These are phyloP conservation scores for Pseudopodoces humilis DNA, from an alignment of 2,113 vertebrate species.

Conservation along the genomic window DNA sequence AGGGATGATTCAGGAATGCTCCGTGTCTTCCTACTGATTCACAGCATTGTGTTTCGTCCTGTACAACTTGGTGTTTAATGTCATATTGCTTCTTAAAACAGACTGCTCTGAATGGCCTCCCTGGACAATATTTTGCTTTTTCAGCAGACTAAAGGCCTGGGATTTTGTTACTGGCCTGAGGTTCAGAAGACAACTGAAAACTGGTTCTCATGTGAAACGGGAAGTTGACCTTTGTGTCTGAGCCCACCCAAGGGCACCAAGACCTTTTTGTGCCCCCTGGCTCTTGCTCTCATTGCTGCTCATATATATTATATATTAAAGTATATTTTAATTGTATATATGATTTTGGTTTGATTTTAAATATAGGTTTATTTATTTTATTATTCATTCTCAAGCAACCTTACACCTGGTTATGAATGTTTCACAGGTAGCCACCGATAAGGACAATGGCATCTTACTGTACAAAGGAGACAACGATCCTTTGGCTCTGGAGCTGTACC, in stretches of 20 bases:
- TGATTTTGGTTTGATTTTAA: neutral
- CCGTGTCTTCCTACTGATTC: neutral
- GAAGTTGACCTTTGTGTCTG: neutral
- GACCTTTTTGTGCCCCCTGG: neutral
- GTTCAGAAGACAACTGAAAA: neutral
- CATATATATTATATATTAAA: neutral
- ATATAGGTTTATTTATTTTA: neutral
- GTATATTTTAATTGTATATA: neutral
- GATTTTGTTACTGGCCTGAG: neutral
- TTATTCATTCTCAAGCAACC: neutral
- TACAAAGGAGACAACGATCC: slow-evolving; percentile 96
- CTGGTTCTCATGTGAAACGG: neutral
- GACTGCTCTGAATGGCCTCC: neutral
- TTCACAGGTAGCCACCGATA: slow-evolving; percentile 91
- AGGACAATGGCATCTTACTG: slow-evolving; percentile 91
- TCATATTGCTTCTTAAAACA: neutral
- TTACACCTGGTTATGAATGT: neutral
- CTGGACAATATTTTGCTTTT: neutral
- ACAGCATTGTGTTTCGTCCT: neutral
- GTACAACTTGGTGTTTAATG: neutral
- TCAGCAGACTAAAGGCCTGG: neutral
- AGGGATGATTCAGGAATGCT: neutral
- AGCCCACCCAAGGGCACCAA: neutral
- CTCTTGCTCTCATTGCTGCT: neutral
- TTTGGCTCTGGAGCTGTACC: slow-evolving; percentile 93